Conservation (phyloP, 2,113 vertebrate species). For the Oplegnathus fasciatus region DNA sequence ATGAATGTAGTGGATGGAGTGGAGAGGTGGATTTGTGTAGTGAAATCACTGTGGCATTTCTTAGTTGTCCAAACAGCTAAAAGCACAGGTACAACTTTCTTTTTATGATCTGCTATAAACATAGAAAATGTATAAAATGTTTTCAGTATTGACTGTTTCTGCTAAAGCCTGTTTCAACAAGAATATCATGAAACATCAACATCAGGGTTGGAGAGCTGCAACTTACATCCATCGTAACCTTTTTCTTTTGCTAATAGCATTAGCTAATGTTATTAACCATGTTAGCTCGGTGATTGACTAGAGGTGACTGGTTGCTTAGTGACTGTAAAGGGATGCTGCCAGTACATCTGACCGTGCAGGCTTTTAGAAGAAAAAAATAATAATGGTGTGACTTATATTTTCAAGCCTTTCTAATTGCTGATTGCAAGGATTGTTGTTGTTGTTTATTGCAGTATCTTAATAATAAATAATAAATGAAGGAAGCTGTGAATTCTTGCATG, state of each 20-base stretch:
- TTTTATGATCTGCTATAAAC: neutral
- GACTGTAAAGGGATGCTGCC: neutral
- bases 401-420: neutral
- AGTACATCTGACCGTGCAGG: neutral
- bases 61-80: neutral
- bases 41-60: neutral
- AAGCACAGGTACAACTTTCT: neutral
- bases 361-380: neutral
- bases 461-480: neutral
- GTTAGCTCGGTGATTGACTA: constrained; percentile 16
- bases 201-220: neutral
- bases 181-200: neutral
- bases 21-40: neutral
- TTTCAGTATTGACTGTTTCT: neutral
- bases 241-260: constrained; percentile 11
- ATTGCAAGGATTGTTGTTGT: neutral
- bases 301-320: constrained; percentile 17
- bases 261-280: constrained; percentile 5
- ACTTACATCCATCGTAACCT: neutral
- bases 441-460: neutral
- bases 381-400: neutral
- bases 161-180: neutral
- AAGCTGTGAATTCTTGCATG: neutral
- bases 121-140: neutral
- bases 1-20: neutral